Evolutionary conservation across 2,888 invertebrate species (phyloP), one percentile per base, ranked within the genome.

Genomic region (Oxycera nigricornis): DNA sequence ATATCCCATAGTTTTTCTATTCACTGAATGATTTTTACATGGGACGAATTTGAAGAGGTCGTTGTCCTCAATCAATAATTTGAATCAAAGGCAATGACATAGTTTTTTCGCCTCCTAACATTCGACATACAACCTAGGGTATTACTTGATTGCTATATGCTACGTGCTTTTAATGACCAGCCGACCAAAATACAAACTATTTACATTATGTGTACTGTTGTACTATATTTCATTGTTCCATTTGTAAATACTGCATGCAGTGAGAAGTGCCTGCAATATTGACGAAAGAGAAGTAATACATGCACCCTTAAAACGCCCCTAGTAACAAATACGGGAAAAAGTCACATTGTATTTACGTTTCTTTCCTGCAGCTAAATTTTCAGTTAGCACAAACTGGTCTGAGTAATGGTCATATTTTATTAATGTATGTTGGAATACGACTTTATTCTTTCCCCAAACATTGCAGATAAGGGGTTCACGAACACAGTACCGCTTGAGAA

Each of bases 401-500:
- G 55, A 1, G 20, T 20, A 55, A 35, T 28, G 70, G 70, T 70
- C 52, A 70, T 70, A 52, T 70, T 70, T 55, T 70, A 70, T 70
- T 70, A 46, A 70, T 70, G 70, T 70, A 55, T 65, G 52, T 55
- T 26, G 70, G 52, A 52, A 55, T 70, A 70, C 55, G 52, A 70
- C 70, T 70, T 70, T 55, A 70, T 70, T 70, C 52, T 70, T 70
- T 30, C 28, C 28, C 46, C 35, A 7, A 35, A n/a, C n/a, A n/a
- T n/a, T n/a, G n/a, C n/a, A n/a, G n/a, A n/a, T n/a, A n/a, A n/a
- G n/a, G n/a, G n/a, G n/a, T n/a, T n/a, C n/a, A n/a, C n/a, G n/a
- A n/a, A n/a, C n/a, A n/a, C n/a, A n/a, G n/a, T n/a, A n/a, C n/a
- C n/a, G n/a, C n/a, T n/a, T n/a, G n/a, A n/a, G n/a, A n/a, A n/a